Percentiles rank a stretch among this genome's conserved stretches.
These are phyloP conservation scores for Magallana angulata DNA, from an alignment of 1,140 invertebrate species.

Conservation along the genomic window DNA sequence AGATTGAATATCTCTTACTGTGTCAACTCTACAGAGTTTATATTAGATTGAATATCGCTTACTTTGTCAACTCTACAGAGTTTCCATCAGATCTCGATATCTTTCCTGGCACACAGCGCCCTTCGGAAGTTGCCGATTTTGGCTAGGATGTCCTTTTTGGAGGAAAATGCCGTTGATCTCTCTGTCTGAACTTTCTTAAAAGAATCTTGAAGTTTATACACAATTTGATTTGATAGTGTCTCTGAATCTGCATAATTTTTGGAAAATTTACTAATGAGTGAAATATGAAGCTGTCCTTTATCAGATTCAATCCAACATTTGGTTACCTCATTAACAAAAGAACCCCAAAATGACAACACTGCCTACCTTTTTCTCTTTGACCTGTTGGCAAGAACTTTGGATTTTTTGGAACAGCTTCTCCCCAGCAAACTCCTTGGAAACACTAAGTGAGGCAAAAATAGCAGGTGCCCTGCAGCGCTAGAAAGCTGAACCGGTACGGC, in stretches of 20 bases:
- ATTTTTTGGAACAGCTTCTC: slow-evolving; percentile 56
- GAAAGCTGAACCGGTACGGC: slow-evolving; percentile 64
- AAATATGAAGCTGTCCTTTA: no score
- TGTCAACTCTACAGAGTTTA: no score
- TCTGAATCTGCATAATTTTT: not conserved
- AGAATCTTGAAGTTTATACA: not conserved
- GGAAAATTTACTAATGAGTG: no score
- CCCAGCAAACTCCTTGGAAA: slow-evolving; percentile 71
- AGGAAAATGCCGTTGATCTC: slow-evolving; percentile 67
- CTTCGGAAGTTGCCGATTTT: slow-evolving; percentile 74
- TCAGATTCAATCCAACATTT: no score
- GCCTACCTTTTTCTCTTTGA: not conserved
- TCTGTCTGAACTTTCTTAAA: slow-evolving; percentile 62
- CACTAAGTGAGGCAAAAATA: slow-evolving; percentile 71
- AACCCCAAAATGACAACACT: no score
- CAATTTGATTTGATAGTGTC: not conserved
- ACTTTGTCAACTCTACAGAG: slow-evolving; percentile 77
- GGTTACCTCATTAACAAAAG: no score
- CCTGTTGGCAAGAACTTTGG: slow-evolving; percentile 53
- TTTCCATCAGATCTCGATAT: slow-evolving; percentile 75
- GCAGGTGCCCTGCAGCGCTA: slow-evolving; percentile 69
- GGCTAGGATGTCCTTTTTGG: slow-evolving; percentile 62
- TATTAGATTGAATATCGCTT: no score
- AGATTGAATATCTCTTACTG: no score
- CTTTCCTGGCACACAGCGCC: slow-evolving; percentile 76